These are phyloP conservation scores for Brachionus paranguensis DNA, from an alignment of 1,140 invertebrate genomes.

Conservation along the genomic window DNA sequence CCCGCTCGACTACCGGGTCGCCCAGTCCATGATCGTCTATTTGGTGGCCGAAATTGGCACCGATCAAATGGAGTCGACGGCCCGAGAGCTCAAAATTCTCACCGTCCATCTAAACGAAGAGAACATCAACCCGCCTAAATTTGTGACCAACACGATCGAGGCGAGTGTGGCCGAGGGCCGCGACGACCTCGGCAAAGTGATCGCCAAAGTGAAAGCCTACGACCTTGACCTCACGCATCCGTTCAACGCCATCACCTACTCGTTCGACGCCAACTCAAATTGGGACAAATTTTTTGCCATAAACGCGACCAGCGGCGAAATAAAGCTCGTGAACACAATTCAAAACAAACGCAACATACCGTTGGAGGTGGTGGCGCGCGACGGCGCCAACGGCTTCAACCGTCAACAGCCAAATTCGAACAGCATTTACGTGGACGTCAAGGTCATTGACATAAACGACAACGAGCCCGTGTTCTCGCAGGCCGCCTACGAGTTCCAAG, in stretches of 20 bases:
- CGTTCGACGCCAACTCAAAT: constrained; percentile 7
- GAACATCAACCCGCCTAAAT: constrained; percentile 34
- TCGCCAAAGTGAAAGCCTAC: constrained; percentile 32
- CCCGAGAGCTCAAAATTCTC: constrained; percentile 17
- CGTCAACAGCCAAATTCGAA: background rate
- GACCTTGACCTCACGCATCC: constrained; percentile 8
- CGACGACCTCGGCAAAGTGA: constrained; percentile 30
- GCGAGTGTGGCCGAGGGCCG: constrained; percentile 26
- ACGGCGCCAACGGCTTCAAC: constrained; percentile 23
- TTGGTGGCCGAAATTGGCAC: constrained; percentile 18
- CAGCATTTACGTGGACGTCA: constrained; percentile 35
- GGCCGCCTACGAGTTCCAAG: constrained; percentile 8
- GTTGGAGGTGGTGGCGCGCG: constrained; percentile 2
- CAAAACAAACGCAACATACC: constrained; percentile 34
- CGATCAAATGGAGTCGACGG: constrained; percentile 29
- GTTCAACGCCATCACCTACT: constrained; percentile 8
- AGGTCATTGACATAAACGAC: constrained; percentile 38
- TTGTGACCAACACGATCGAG: constrained; percentile 34
- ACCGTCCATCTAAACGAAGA: constrained; percentile 13
- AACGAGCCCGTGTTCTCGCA: background rate
- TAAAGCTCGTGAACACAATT: constrained; percentile 22
- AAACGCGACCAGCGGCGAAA: constrained; percentile 30
- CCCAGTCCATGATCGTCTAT: constrained; percentile 37
- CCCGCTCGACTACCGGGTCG: constrained; percentile 4
- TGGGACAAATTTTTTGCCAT: constrained; percentile 21